Conservation (phyloP, 2,113 vertebrate genomes). For the Mastomys coucha region DNA sequence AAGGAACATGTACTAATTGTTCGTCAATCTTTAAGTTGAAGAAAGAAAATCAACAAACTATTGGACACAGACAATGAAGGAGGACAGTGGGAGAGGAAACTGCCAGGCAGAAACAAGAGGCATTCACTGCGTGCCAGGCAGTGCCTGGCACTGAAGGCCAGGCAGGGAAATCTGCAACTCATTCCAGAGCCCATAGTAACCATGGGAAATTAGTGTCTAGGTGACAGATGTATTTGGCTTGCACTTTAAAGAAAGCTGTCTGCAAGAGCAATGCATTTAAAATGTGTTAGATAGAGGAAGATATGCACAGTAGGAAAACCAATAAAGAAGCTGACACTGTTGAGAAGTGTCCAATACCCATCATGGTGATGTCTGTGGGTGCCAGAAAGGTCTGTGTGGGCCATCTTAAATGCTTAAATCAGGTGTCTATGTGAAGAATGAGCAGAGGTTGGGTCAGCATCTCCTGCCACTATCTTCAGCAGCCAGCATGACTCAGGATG, state of each 20-base stretch:
- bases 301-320: not conserved
- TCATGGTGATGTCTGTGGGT: not conserved
- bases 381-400: not conserved
- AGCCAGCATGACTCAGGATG: not conserved
- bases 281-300: not conserved
- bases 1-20: not conserved
- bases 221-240: not conserved
- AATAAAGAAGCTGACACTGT: not conserved
- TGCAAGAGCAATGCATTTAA: not conserved
- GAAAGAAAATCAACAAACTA: slow-evolving; percentile 49
- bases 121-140: not conserved
- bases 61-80: not conserved
- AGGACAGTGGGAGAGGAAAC: not conserved
- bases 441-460: not conserved
- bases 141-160: not conserved
- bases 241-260: not conserved
- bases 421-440: not conserved
- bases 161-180: not conserved
- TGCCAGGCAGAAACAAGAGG: not conserved
- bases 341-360: not conserved
- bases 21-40: slow-evolving; percentile 20
- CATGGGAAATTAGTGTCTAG: not conserved
- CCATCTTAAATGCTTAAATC: not conserved
- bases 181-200: not conserved
- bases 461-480: not conserved